Base-by-base conservation (phyloP, 2,888 invertebrate genomes). In the Alloplasta piceator region DNA sequence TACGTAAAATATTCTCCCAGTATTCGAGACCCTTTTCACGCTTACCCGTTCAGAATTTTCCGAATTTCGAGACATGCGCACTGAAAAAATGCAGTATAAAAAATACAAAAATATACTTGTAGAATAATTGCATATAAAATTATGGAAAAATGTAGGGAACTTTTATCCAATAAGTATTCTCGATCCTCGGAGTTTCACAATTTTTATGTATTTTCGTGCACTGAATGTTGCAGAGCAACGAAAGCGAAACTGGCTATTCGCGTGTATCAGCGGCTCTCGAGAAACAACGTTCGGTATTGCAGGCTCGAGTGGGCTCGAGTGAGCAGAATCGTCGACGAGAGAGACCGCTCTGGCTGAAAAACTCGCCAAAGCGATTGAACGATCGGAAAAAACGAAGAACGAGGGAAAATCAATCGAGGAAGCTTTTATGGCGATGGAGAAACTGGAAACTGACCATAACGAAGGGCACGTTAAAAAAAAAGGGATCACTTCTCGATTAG, bases 291-390 rank as follows among this genome's bases (percentile, higher is more conserved):
- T 85, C 90, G 0, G 90, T 92, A 10, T 85, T 95, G 80, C 93
- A 94, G 71, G 94, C 94, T 85, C 94, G n/a, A n/a, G n/a, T n/a
- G n/a, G n/a, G n/a, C n/a, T n/a, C n/a, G 95, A 89, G 91, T 94
- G 9, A 92, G 94, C 83, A 94, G 95, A 85, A 93, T 95, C 64
- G 91, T 92, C 64, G 93, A 92, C 80, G 93, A 95, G 72, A 94
- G 93, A 55, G 93, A 94, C 83, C n/a, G 91, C 92, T 77, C 92
- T 95, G 74, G 90, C 93, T 36, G 83, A 85, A 6, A 92, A 94
- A 90, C 91, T 94, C 66, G 90, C 89, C 73, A 93, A 94, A 78
- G 90, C 93, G 12, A 90, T 91, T 68, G 88, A 91, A 7, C 92
- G 92, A 74, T 93, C 94, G 80, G 87, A 88, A 38, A 83, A 90